Conservation (phyloP, 2,888 invertebrate species). For the Megamerina dolium region DNA sequence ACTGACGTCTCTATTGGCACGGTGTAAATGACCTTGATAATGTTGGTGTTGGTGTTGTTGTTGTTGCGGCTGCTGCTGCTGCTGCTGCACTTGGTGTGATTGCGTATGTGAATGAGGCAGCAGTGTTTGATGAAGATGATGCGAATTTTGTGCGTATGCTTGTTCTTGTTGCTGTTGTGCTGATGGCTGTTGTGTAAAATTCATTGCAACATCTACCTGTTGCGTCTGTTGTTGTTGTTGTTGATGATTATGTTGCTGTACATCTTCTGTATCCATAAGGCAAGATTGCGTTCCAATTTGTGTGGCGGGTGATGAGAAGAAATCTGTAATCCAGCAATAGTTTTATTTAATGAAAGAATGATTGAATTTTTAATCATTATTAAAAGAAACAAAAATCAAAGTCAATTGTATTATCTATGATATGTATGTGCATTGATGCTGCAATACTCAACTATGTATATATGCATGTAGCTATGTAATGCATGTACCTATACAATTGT, state of each 20-base stretch:
- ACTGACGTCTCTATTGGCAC: constrained; percentile 44
- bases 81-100: constrained; percentile 12
- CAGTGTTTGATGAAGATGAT: too few species aligned
- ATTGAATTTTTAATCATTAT: too few species aligned
- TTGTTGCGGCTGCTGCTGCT: constrained; percentile 9
- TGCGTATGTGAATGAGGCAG: too few species aligned
- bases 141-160: background rate
- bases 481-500: too few species aligned
- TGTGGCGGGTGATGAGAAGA: constrained; percentile 38
- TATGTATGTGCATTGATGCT: too few species aligned
- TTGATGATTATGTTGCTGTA: constrained; percentile 6
- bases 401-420: too few species aligned
- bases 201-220: constrained; percentile 23
- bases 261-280: constrained; percentile 36
- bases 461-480: too few species aligned
- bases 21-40: constrained; percentile 45
- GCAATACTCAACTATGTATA: too few species aligned
- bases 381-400: too few species aligned
- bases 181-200: constrained; percentile 17
- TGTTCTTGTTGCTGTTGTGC: constrained; percentile 16
- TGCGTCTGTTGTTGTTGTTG: constrained; percentile 15
- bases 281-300: constrained; percentile 41
- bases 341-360: too few species aligned
- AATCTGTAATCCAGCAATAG: constrained; percentile 29
- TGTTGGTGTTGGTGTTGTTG: constrained; percentile 7